Percentiles rank a stretch among this genome's conserved stretches.
These are phyloP conservation scores for Galeopsomyia nigrocyanea DNA, from an alignment of 2,888 invertebrate species.

Conservation along the genomic window DNA sequence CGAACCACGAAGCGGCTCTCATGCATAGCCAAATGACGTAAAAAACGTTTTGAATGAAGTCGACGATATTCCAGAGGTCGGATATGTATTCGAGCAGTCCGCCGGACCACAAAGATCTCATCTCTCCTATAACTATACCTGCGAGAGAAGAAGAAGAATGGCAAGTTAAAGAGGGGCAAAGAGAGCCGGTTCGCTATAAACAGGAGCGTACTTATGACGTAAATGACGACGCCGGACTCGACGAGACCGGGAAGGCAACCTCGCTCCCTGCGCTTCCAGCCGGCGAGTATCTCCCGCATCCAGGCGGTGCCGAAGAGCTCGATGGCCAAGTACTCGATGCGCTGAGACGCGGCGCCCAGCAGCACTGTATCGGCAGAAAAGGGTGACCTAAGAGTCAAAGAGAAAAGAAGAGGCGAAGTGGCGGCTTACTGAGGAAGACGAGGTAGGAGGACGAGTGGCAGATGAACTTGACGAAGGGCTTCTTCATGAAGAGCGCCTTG, in stretches of 20 bases:
- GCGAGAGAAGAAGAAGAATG: constrained; percentile 62
- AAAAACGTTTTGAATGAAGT: constrained; percentile 96
- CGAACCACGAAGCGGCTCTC: constrained; percentile 88
- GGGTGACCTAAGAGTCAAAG: too few relatives aligned
- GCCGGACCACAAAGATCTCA: constrained; percentile 90
- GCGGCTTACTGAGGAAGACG: constrained; percentile 90
- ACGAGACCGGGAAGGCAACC: constrained; percentile 85
- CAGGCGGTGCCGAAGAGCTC: constrained; percentile 85
- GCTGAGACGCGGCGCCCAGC: constrained; percentile 93
- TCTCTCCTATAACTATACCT: constrained; percentile 96
- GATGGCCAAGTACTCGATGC: constrained; percentile 85
- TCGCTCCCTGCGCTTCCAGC: constrained; percentile 84
- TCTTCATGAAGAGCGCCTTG: constrained; percentile 92
- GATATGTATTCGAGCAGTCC: constrained; percentile 92
- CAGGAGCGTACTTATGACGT: constrained; percentile 82
- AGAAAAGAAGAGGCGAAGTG: neutral
- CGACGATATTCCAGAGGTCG: constrained; percentile 98
- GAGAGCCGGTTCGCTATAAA: neutral
- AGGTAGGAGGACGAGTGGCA: constrained; percentile 97
- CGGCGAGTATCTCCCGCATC: constrained; percentile 80
- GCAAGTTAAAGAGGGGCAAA: constrained; percentile 50
- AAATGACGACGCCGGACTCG: constrained; percentile 86
- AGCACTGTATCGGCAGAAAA: too few relatives aligned
- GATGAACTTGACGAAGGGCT: constrained; percentile 99
- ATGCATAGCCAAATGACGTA: constrained; percentile 95